Base-by-base conservation (phyloP, 2,113 vertebrate species). In the Oreocharis arfaki region DNA sequence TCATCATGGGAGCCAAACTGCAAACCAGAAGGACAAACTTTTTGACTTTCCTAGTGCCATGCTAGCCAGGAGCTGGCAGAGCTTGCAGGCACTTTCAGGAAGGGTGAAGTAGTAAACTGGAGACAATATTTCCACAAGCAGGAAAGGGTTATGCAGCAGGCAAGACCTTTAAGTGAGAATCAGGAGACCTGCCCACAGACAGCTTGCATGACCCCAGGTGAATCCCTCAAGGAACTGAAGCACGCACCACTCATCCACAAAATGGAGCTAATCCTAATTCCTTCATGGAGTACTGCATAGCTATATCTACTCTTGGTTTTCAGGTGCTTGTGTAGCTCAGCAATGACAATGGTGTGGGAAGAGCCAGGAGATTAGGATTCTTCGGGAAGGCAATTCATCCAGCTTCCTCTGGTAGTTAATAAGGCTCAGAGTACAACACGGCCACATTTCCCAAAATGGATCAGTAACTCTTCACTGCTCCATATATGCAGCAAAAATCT, bases 261-360 rank as follows among this genome's bases (percentile, higher is more conserved):
- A 76, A 90, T 11, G 61, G 46, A 85, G 74, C 42, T 77, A 93
- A 91, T 91, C 75, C 61, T 64, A 76, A 95, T 87, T 89, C 87
- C 91, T 57, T 46, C 84, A 83, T 2, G 2, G n/a, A 93, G 35
- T 30, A 14, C 27, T 9, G 24, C 50, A 57, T 39, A 84, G 63
- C 46, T 59, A 21, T 61, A 85, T 63, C 91, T 59, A n/a, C 35
- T 59, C 78, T 53, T 65, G 57, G 76, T 65, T 91, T 83, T 37
- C 84, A 91, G 75, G 70, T 77, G 85, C 46, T 88, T 69, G 28
- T 10, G 44, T 3, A 79, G 61, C 63, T 70, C 75, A 76, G 84
- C 52, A 69, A 41, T n/a, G 63, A 87, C 60, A 77, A 19, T 10
- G 19, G 67, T 55, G n/a, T 44, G 52, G 49, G 24, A 83, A 91